Conservation (phyloP, 1,140 invertebrate species). For the Paramacrobiotus metropolitanus region DNA sequence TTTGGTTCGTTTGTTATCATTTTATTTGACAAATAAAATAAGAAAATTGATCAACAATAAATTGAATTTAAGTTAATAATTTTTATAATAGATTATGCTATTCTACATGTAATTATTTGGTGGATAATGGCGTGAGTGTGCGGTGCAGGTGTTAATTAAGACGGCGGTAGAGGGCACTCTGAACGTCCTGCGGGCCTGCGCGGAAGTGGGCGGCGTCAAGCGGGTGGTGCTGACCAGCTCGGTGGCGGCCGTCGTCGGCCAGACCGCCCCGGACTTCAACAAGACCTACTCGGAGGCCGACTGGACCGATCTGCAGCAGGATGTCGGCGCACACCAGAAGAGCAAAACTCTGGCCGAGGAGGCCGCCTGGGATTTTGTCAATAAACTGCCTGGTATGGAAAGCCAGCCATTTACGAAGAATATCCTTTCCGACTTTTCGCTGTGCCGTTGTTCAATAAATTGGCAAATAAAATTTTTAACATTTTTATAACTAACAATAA, state of each 20-base stretch:
- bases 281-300: slow-evolving; percentile 28
- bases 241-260: slow-evolving; percentile 23
- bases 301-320: slow-evolving; percentile 26
- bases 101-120: too few species aligned
- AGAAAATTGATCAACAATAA: too few species aligned
- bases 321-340: slow-evolving; percentile 23
- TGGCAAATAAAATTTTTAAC: too few species aligned
- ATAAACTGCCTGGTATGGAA: slow-evolving; percentile 22
- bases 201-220: slow-evolving; percentile 24
- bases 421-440: too few species aligned
- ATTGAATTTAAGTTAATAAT: too few species aligned
- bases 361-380: slow-evolving; percentile 33
- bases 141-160: slow-evolving; percentile 25
- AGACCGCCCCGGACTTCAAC: slow-evolving; percentile 15
- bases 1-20: too few species aligned
- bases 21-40: too few species aligned
- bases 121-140: too few species aligned
- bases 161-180: slow-evolving; percentile 33
- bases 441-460: too few species aligned
- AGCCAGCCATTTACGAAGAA: neutral
- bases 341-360: slow-evolving; percentile 32
- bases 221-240: slow-evolving; percentile 34
- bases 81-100: too few species aligned
- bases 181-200: slow-evolving; percentile 29
- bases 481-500: too few species aligned